Evolutionary conservation across 2,888 invertebrate genomes (phyloP).

Genomic region (Tetropium fuscum): DNA sequence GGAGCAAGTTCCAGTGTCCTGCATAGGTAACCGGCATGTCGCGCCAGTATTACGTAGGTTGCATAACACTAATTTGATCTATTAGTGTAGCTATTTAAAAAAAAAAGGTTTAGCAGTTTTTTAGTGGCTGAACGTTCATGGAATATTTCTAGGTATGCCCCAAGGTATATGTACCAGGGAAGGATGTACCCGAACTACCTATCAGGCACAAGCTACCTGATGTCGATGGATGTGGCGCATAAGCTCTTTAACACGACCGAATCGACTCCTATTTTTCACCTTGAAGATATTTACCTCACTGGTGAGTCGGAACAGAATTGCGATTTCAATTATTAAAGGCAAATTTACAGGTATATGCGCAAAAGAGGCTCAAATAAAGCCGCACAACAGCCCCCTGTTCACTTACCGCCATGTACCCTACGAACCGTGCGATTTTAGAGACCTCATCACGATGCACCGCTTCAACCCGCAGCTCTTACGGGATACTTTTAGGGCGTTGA

Average conservation of each 20-base stretch:
- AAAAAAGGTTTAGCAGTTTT: too few species aligned
- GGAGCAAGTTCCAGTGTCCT: too few species aligned
- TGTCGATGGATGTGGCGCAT: constrained; percentile 76
- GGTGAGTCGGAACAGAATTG: too few species aligned
- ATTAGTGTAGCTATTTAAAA: too few species aligned
- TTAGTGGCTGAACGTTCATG: background rate
- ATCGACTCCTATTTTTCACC: constrained; percentile 77
- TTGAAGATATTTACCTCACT: constrained; percentile 85
- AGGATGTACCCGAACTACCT: constrained; percentile 83
- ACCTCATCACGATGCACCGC: constrained; percentile 46
- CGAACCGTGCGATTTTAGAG: constrained; percentile 41
- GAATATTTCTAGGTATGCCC: constrained; percentile 74
- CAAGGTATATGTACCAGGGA: constrained; percentile 81
- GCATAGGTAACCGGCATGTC: too few species aligned
- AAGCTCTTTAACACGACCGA: constrained; percentile 77
- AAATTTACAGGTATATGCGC: constrained; percentile 51
- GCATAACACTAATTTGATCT: too few species aligned
- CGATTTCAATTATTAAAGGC: too few species aligned
- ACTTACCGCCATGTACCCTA: constrained; percentile 34
- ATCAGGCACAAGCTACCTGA: constrained; percentile 84
- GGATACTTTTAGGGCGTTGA: constrained; percentile 27
- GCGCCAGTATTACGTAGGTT: too few species aligned
- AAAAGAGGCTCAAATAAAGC: constrained; percentile 37
- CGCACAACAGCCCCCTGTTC: constrained; percentile 39
- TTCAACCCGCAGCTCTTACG: constrained; percentile 39